Percentiles rank a stretch among this genome's conserved stretches.
phyloP scores from a whole-genome alignment of 1,140 invertebrate species.

The Cheumatopsyche charites region DNA sequence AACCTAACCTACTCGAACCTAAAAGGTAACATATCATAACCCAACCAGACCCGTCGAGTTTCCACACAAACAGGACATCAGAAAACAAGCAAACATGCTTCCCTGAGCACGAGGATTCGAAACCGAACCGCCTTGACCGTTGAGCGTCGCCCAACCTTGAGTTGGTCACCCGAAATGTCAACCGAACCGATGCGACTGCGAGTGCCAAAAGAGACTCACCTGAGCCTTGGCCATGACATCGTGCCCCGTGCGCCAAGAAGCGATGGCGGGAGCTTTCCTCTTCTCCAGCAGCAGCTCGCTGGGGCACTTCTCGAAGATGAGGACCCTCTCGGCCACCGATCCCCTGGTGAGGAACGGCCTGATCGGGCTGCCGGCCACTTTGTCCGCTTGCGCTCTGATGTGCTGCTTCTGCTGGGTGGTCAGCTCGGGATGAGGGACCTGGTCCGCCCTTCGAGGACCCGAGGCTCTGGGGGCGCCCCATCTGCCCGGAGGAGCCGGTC shows the following conservation, averaged over 20 bases:
- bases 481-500: slow-evolving; percentile 49
- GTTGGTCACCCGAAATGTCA: not conserved
- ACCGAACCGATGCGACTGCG: not conserved
- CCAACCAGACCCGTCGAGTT: too few species aligned
- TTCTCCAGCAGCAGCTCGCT: slow-evolving; percentile 77
- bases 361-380: slow-evolving; percentile 66
- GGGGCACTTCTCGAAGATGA: slow-evolving; percentile 91
- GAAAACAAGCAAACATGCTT: too few species aligned
- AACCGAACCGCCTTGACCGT: too few species aligned
- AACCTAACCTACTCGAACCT: too few species aligned
- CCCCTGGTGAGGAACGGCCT: slow-evolving; percentile 86
- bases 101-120: too few species aligned
- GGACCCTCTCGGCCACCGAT: slow-evolving; percentile 87
- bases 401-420: slow-evolving; percentile 71
- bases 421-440: slow-evolving; percentile 71
- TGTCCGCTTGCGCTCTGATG: slow-evolving; percentile 57
- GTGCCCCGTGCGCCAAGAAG: slow-evolving; percentile 66
- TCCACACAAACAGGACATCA: too few species aligned
- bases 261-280: slow-evolving; percentile 64
- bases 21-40: too few species aligned
- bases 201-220: slow-evolving; percentile 58
- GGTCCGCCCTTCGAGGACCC: slow-evolving; percentile 52
- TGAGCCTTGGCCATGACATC: slow-evolving; percentile 74
- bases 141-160: too few species aligned
- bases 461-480: slow-evolving; percentile 56